phyloP scores from a whole-genome alignment of 2,797 vertebrate genomes.

The Acropternis orthonyx region DNA sequence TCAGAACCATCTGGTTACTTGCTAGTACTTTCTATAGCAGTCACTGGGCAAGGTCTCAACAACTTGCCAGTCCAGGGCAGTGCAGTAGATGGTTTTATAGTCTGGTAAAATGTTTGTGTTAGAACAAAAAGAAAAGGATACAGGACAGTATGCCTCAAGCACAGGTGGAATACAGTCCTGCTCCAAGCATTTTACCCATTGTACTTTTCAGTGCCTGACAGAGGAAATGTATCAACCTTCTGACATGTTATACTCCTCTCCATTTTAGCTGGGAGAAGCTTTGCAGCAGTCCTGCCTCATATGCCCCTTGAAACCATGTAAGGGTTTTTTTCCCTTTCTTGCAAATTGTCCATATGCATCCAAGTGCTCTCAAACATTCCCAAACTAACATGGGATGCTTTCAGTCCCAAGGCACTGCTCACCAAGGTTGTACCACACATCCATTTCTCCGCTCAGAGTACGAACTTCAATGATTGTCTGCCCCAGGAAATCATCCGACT shows the following conservation, averaged over 20 bases:
- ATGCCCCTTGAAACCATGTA: background rate
- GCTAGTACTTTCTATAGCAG: background rate
- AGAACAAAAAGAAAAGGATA: background rate
- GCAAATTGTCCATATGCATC: background rate
- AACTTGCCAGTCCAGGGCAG: background rate
- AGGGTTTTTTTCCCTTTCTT: background rate
- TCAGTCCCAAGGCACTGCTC: constrained; percentile 53
- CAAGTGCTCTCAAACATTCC: background rate
- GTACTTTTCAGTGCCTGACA: background rate
- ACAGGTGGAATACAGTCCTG: background rate
- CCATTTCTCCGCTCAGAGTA: constrained; percentile 97
- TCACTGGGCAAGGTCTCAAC: background rate
- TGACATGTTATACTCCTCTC: background rate
- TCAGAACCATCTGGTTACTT: background rate
- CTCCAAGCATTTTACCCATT: background rate
- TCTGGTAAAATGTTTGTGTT: background rate
- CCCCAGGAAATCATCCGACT: constrained; percentile 96
- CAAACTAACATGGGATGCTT: rapidly evolving
- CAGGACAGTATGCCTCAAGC: background rate
- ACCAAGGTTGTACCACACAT: constrained; percentile 99
- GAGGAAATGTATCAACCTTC: background rate
- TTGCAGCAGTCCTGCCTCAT: background rate
- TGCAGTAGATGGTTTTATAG: background rate
- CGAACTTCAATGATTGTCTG: constrained; percentile 99
- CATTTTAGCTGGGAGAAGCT: background rate